phyloP scores from a whole-genome alignment of 2,888 invertebrate species.

The Sphinx pinastri region DNA sequence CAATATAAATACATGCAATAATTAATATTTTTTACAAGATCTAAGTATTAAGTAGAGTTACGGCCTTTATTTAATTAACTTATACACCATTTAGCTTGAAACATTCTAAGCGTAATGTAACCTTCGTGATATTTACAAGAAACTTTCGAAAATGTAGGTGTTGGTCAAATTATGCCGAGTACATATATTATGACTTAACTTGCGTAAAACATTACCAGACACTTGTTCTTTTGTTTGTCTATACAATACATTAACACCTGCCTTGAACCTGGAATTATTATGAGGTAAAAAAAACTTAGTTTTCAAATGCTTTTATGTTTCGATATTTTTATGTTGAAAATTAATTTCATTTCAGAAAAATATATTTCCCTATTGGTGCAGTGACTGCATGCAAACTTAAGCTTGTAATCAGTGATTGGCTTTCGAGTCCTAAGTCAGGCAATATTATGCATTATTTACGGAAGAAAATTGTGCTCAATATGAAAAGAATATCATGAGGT shows the following conservation, averaged over 20 bases:
- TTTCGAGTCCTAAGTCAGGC: too few relatives aligned
- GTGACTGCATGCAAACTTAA: too few relatives aligned
- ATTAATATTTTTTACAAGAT: too few relatives aligned
- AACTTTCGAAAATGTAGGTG: constrained; percentile 18
- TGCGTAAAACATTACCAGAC: constrained; percentile 15
- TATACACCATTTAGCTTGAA: background rate
- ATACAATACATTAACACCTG: background rate
- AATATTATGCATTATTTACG: too few relatives aligned
- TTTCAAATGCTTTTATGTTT: background rate
- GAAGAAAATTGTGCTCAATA: too few relatives aligned
- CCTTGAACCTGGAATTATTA: constrained; percentile 10
- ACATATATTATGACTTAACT: constrained; percentile 17
- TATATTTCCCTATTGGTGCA: too few relatives aligned
- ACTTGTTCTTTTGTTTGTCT: constrained; percentile 13
- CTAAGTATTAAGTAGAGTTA: too few relatives aligned
- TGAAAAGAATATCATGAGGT: too few relatives aligned
- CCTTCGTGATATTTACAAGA: constrained; percentile 20
- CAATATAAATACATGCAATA: too few relatives aligned
- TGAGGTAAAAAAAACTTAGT: background rate
- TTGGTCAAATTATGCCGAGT: constrained; percentile 9
- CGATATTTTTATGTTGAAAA: background rate
- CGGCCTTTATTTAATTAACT: constrained; percentile 3
- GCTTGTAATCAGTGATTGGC: too few relatives aligned
- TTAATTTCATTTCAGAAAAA: background rate
- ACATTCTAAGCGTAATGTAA: constrained; percentile 11